Base-by-base conservation (phyloP, 2,888 invertebrate genomes). In the Rhimphoctona megacephalus region DNA sequence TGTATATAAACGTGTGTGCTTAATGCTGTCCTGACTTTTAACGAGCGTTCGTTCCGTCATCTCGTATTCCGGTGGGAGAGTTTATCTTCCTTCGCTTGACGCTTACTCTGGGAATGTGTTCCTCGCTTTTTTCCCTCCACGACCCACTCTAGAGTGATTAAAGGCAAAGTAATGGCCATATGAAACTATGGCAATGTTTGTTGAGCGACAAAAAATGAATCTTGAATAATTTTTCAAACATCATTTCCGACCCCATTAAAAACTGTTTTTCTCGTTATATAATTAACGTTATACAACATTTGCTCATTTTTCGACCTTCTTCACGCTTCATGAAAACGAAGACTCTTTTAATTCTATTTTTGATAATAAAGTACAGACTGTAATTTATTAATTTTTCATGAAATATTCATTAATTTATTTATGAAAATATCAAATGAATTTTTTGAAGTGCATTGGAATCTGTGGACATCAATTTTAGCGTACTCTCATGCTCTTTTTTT, bases 11-110 rank as follows among this genome's bases (percentile, higher is more conserved):
- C 9, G 30, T 39, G 64, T 67, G n/a, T 64, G 72, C 74, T 72
- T 25, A 69, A 66, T 54, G 54, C 69, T 74, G 67, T 67, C 66
- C 54, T 22, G 81, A 76, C 43, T 74, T 81, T 76, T 81, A 76
- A 81, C 74, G 81, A 81, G 74, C 74, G 39, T 67, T 70, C 79
- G 69, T 79, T 74, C 57, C 67, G 81, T 74, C 74, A 67, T 81
- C 74, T 74, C 74, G 81, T 64, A 81, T 81, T 67, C 74, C 74
- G 67, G 25, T 76, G 81, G 81, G 81, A 76, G 74, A 66, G 74
- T 76, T 81, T 81, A 81, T 81, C 74, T 81, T 81, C 57, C 74
- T 54, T 43, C 57, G 74, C 69, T 67, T 57, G n/a, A 61, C 46
- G 66, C 66, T 49, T 57, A 46, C 74, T 81, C 33, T 43, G 67